phyloP scores from a whole-genome alignment of 2,888 invertebrate genomes.

The Ryuthela nishihirai region DNA sequence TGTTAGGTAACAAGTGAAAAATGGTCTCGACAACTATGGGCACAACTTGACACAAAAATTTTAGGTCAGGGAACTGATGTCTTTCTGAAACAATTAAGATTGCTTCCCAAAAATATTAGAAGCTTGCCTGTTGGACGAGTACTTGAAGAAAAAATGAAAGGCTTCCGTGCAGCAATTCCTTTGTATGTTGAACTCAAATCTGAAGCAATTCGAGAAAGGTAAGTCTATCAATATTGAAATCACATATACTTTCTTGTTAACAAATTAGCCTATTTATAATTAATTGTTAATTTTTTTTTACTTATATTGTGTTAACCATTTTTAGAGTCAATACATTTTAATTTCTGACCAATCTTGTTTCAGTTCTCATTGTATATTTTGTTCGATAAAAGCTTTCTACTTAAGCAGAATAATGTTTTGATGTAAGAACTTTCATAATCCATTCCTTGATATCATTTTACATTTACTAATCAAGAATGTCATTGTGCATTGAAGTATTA shows the following conservation, averaged over 20 bases:
- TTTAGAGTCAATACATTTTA: no score
- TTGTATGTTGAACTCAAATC: conserved; percentile 87
- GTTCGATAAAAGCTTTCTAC: no score
- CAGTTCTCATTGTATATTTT: no score
- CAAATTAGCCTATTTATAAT: no score
- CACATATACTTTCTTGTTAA: no score
- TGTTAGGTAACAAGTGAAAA: conserved; percentile 62
- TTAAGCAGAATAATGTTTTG: no score
- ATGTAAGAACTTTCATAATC: no score
- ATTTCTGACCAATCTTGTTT: no score
- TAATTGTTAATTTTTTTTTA: no score
- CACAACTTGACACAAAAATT: conserved; percentile 75
- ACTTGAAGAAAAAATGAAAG: conserved; percentile 78
- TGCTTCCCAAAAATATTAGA: conserved; percentile 63
- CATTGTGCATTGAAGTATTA: not conserved
- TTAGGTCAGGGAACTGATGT: conserved; percentile 80
- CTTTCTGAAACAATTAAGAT: conserved; percentile 73
- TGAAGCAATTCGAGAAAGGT: conserved; percentile 74
- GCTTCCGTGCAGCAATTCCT: conserved; percentile 80
- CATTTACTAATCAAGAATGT: not conserved
- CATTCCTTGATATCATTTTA: no score
- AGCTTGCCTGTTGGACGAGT: conserved; percentile 61
- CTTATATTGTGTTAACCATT: no score
- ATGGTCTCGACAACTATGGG: conserved; percentile 87
- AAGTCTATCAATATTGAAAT: conserved; percentile 9